Conservation (phyloP, 1,140 invertebrate genomes). For the Maconellicoccus hirsutus region DNA sequence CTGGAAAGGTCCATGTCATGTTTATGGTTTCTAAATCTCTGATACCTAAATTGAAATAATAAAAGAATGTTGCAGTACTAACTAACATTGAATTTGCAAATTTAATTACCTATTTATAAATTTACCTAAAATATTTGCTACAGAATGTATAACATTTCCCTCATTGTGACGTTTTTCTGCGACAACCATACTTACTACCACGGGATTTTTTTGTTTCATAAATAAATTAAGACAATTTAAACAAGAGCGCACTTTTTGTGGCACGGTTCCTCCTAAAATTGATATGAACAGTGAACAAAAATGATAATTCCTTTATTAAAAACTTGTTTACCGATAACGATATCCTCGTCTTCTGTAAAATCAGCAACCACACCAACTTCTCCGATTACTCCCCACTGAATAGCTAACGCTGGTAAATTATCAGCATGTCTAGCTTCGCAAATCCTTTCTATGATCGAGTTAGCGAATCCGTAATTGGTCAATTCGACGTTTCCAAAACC, state of each 20-base stretch:
- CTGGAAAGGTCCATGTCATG: neutral
- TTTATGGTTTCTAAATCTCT: neutral
- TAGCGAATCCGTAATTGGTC: slow-evolving; percentile 70
- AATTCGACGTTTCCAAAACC: slow-evolving; percentile 79
- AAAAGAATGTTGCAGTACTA: no score
- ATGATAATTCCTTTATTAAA: no score
- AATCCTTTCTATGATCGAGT: slow-evolving; percentile 59
- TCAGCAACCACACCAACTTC: slow-evolving; percentile 61
- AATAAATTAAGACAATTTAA: neutral
- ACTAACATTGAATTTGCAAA: no score
- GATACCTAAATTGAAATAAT: neutral
- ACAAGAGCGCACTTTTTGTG: neutral
- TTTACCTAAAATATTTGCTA: neutral
- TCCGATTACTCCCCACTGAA: slow-evolving; percentile 58
- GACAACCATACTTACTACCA: slow-evolving; percentile 36
- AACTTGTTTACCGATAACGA: slow-evolving; percentile 51
- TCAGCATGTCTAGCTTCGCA: slow-evolving; percentile 45
- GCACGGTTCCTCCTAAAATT: neutral
- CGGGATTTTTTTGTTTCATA: neutral
- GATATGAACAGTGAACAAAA: neutral
- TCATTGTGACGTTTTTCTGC: slow-evolving; percentile 50
- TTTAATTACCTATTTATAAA: no score
- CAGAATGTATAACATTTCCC: slow-evolving; percentile 36
- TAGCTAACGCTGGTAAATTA: slow-evolving; percentile 49
- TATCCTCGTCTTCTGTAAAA: slow-evolving; percentile 63